phyloP scores from a whole-genome alignment of 2,888 invertebrate genomes.

The Caenorhabditis sinica region DNA sequence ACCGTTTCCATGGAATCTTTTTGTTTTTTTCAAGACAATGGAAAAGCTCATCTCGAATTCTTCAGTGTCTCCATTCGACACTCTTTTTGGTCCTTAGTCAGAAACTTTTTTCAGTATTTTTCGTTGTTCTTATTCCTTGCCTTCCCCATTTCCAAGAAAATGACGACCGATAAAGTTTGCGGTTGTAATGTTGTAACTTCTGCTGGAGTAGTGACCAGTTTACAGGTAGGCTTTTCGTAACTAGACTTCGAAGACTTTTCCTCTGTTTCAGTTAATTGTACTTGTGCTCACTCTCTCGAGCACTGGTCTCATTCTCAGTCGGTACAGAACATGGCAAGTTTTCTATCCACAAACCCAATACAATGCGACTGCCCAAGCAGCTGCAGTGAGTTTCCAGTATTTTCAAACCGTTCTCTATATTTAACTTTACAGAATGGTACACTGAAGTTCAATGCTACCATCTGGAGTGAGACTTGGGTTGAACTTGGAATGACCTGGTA shows the following conservation, averaged over 20 bases:
- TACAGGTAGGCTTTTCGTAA: slow-evolving; percentile 68
- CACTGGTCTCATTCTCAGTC: slow-evolving; percentile 74
- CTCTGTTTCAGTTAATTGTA: slow-evolving; percentile 69
- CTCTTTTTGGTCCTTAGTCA: slow-evolving; percentile 12
- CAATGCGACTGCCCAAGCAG: slow-evolving; percentile 72
- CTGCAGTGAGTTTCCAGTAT: slow-evolving; percentile 34
- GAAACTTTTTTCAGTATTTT: slow-evolving; percentile 14
- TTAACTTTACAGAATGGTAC: slow-evolving; percentile 66
- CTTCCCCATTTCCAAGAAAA: background rate
- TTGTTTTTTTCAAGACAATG: slow-evolving; percentile 34
- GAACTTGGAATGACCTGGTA: slow-evolving; percentile 79
- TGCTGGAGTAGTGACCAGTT: slow-evolving; percentile 76
- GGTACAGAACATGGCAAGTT: slow-evolving; percentile 73
- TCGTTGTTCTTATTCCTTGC: slow-evolving; percentile 32
- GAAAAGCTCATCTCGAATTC: slow-evolving; percentile 31
- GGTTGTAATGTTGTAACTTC: slow-evolving; percentile 79
- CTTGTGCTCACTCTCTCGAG: slow-evolving; percentile 71
- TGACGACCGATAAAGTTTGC: slow-evolving; percentile 76
- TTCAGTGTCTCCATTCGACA: slow-evolving; percentile 21
- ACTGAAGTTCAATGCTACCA: slow-evolving; percentile 68
- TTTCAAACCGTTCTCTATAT: background rate
- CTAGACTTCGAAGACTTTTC: background rate
- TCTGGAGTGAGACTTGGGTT: slow-evolving; percentile 76
- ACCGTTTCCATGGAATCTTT: slow-evolving; percentile 48
- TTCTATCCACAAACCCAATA: slow-evolving; percentile 63